phyloP scores from a whole-genome alignment of 1,140 invertebrate species.

The Drosophila burlai region DNA sequence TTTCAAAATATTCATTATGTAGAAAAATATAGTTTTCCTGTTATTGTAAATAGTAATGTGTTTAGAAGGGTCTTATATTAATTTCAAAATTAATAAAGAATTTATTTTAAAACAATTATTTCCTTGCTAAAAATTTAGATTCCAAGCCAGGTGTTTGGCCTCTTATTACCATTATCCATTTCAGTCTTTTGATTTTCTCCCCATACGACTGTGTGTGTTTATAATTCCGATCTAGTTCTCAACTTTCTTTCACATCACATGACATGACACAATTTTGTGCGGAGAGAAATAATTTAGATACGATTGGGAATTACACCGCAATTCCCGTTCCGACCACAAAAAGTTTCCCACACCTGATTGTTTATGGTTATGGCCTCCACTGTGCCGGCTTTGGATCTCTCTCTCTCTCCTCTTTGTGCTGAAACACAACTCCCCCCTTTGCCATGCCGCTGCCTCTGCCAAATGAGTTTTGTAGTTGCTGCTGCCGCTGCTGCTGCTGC shows the following conservation, averaged over 20 bases:
- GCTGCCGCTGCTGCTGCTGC: conserved; percentile 4
- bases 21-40: no score
- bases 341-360: conserved; percentile 59
- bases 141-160: background rate
- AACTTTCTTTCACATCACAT: conserved; percentile 11
- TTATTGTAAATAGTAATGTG: no score
- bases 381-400: conserved; percentile 48
- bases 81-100: background rate
- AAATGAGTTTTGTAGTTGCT: conserved; percentile 61
- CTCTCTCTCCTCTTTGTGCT: background rate
- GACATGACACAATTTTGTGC: conserved; percentile 20
- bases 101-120: background rate
- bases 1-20: no score
- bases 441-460: conserved; percentile 21
- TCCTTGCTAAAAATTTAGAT: background rate
- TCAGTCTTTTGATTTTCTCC: background rate
- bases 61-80: no score
- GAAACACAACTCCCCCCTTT: background rate
- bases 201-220: background rate
- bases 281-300: conserved; percentile 25
- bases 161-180: background rate
- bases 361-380: conserved; percentile 63
- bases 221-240: conserved; percentile 4
- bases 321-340: conserved; percentile 19
- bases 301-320: conserved; percentile 32